Conservation (phyloP, 2,888 invertebrate species). For the Pseudococcus longispinus region DNA sequence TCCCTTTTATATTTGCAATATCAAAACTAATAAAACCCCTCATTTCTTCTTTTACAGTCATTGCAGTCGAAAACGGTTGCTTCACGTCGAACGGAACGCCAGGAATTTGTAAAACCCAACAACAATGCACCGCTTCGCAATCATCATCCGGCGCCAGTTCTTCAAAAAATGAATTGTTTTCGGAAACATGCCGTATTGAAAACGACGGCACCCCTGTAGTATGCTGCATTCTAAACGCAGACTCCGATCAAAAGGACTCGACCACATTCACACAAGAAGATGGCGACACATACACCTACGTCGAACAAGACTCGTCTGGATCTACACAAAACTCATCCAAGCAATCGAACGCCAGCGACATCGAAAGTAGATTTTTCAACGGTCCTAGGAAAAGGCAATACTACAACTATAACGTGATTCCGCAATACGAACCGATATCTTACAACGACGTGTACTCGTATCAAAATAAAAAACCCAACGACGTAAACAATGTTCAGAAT, state of each 20-base stretch:
- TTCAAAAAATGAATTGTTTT: background rate
- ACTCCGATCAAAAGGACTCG: background rate
- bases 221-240: background rate
- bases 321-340: background rate
- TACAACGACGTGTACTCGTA: background rate
- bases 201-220: conserved; percentile 39
- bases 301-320: background rate
- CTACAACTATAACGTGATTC: background rate
- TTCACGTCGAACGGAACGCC: background rate
- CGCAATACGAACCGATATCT: background rate
- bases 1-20: too few relatives aligned
- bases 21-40: background rate
- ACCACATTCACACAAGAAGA: background rate
- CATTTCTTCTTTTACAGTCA: background rate
- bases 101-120: background rate
- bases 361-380: conserved; percentile 50
- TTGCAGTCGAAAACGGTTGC: background rate
- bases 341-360: background rate
- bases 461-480: background rate
- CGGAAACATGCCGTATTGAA: conserved; percentile 36
- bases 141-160: background rate
- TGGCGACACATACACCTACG: background rate
- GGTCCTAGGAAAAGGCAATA: conserved; percentile 33
- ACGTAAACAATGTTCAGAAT: background rate
- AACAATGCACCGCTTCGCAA: background rate